Percentiles rank a stretch among this genome's conserved stretches.
Conservation (phyloP, 2,888 invertebrate genomes). For the Cetonia aurata region DNA sequence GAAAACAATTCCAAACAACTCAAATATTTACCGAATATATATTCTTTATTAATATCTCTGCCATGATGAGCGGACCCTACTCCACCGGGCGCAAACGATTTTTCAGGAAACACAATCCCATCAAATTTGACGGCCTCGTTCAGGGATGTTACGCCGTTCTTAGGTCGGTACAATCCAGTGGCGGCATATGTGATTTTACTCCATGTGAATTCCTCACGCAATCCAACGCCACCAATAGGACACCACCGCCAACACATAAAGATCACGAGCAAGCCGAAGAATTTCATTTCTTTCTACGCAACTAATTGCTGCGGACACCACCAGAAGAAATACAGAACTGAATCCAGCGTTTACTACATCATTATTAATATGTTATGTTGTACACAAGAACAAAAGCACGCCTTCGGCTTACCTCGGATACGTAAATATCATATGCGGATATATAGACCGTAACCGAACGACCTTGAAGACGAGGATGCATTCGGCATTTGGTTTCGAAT, state of each 20-base stretch:
- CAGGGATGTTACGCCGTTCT: background rate
- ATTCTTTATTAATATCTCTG: background rate
- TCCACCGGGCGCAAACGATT: background rate
- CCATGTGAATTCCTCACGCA: conserved; percentile 42
- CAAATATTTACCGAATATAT: background rate
- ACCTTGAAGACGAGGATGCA: too few relatives aligned
- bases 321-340: too few relatives aligned
- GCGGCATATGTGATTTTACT: conserved; percentile 31
- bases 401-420: too few relatives aligned
- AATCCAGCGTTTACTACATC: too few relatives aligned
- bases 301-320: background rate
- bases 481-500: too few relatives aligned
- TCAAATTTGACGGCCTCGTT: background rate
- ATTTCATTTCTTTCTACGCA: conserved; percentile 7
- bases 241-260: background rate
- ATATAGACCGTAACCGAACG: too few relatives aligned
- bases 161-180: background rate
- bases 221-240: conserved; percentile 20
- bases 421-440: too few relatives aligned
- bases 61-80: too few relatives aligned
- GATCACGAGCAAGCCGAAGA: background rate
- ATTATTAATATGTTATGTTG: too few relatives aligned
- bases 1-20: too few relatives aligned
- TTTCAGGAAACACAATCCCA: background rate
- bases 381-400: too few relatives aligned